Conservation (phyloP, 2,888 invertebrate species). For the Eurytoma adleriae region DNA sequence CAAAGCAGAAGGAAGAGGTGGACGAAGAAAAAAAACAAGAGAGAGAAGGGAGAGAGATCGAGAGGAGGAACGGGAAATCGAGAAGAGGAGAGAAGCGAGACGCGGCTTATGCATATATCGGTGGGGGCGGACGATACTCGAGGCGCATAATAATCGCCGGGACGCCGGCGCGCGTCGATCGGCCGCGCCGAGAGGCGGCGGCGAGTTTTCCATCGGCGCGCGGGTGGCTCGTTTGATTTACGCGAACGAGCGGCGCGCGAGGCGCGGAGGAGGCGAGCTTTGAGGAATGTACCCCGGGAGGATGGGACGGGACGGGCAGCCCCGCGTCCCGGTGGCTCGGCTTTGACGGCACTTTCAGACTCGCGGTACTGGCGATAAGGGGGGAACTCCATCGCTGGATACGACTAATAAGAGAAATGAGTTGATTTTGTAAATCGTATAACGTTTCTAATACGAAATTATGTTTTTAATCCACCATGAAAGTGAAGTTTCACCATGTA, state of each 20-base stretch:
- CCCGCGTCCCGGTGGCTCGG: no score
- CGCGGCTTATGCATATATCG: slow-evolving; percentile 26
- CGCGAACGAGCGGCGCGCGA: slow-evolving; percentile 16
- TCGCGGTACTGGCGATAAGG: no score
- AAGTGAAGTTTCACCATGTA: no score
- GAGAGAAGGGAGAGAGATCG: background rate
- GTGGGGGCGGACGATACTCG: slow-evolving; percentile 60
- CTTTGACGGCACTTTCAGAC: no score
- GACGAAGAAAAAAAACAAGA: slow-evolving; percentile 9
- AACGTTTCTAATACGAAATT: no score
- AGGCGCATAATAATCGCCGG: slow-evolving; percentile 70
- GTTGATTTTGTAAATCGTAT: no score
- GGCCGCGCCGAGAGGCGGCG: slow-evolving; percentile 26
- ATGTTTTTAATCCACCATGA: no score
- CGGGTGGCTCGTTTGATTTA: slow-evolving; percentile 56
- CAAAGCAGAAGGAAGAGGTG: slow-evolving; percentile 9
- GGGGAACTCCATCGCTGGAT: no score
- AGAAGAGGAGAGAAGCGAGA: slow-evolving; percentile 1
- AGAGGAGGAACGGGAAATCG: background rate
- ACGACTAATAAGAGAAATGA: no score
- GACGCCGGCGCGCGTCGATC: slow-evolving; percentile 67
- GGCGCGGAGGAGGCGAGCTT: slow-evolving; percentile 4
- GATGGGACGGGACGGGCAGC: background rate
- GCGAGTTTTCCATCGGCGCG: slow-evolving; percentile 46
- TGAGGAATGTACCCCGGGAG: background rate